Evolutionary conservation across 2,113 vertebrate species (phyloP).

Genomic region (Harpagus bidentatus): DNA sequence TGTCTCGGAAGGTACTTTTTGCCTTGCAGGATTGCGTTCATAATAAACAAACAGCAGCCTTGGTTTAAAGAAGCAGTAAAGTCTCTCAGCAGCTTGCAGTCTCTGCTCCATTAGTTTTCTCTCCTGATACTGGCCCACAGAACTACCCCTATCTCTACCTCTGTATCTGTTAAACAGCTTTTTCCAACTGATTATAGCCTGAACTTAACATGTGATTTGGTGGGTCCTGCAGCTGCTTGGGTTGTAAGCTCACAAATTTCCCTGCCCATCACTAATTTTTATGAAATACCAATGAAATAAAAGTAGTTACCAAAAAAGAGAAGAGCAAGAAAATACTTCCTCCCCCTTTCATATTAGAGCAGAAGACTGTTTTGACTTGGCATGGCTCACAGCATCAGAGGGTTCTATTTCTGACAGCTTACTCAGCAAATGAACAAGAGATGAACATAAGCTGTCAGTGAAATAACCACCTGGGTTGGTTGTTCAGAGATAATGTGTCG

Average conservation of each 20-base stretch:
- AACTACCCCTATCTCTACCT: not conserved
- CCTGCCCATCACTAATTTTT: not conserved
- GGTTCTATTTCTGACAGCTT: not conserved
- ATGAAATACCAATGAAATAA: not conserved
- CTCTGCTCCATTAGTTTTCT: not conserved
- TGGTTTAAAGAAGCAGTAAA: not conserved
- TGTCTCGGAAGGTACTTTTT: not conserved
- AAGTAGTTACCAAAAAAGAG: not conserved
- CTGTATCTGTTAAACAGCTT: not conserved
- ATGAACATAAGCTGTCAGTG: not conserved
- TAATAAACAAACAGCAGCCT: not conserved
- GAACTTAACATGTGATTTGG: not conserved
- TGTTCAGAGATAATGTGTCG: not conserved
- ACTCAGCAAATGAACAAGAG: not conserved
- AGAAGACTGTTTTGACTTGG: not conserved
- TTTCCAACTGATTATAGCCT: not conserved
- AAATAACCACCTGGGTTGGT: not conserved
- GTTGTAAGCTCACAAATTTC: not conserved
- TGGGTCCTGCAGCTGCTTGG: not conserved
- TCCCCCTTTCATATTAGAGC: not conserved
- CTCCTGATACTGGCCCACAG: not conserved
- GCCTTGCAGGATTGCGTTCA: not conserved
- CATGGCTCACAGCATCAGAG: not conserved
- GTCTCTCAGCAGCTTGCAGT: not conserved
- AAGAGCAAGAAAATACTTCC: not conserved